Conservation (phyloP, 92 coral and sea anemone genomes). For the Phenganax marumi region DNA sequence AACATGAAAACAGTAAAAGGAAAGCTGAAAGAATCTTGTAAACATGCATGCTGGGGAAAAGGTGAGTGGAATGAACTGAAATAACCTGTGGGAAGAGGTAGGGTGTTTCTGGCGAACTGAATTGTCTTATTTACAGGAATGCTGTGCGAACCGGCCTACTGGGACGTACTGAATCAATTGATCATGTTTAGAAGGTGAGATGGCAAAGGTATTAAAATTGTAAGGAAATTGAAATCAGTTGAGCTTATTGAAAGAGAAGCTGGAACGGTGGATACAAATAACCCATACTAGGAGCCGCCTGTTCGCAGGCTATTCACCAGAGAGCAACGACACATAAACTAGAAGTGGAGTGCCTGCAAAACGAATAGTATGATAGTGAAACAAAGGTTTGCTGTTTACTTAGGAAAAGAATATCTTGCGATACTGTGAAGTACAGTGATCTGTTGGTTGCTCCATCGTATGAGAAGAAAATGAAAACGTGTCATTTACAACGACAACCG, state of each 20-base stretch:
- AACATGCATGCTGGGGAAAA: constrained; percentile 63
- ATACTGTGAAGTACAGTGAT: constrained; percentile 39
- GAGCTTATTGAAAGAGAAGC: background rate
- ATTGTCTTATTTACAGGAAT: constrained; percentile 52
- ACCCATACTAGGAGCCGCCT: too few relatives aligned
- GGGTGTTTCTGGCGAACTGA: background rate
- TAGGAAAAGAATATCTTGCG: constrained; percentile 61
- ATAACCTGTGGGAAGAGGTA: too few relatives aligned
- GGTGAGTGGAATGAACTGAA: constrained; percentile 49
- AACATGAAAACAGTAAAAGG: constrained; percentile 60
- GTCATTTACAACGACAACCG: constrained; percentile 62
- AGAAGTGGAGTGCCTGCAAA: too few relatives aligned
- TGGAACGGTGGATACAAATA: background rate
- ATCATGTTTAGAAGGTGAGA: constrained; percentile 26
- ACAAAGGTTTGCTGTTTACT: background rate
- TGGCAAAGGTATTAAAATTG: background rate
- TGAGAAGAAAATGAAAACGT: constrained; percentile 49
- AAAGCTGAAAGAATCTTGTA: constrained; percentile 65
- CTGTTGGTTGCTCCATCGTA: constrained; percentile 63
- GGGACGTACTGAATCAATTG: constrained; percentile 23
- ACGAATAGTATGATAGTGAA: background rate
- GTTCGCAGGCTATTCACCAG: too few relatives aligned
- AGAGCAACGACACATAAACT: too few relatives aligned
- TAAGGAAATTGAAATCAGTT: background rate
- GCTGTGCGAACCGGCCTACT: constrained; percentile 77